Percentiles rank a stretch among this genome's conserved stretches.
Conservation (phyloP, 2,113 vertebrate genomes). For the Cyprinodon variegatus region DNA sequence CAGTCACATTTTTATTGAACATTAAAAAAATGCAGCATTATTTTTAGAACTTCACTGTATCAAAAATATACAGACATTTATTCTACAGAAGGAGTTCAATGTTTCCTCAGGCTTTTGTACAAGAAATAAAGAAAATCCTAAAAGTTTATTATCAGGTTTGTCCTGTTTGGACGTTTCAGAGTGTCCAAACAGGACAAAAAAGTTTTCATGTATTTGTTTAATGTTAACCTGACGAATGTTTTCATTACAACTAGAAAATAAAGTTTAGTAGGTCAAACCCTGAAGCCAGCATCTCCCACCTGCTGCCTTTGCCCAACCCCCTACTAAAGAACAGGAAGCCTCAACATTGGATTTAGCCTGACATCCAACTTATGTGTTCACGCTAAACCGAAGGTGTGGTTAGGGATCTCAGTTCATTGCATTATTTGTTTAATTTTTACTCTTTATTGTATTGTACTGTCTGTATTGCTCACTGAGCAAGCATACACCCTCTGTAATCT, state of each 20-base stretch:
- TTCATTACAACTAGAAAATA: slow-evolving; percentile 12
- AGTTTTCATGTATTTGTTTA: slow-evolving; percentile 11
- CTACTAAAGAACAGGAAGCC: slow-evolving; percentile 31
- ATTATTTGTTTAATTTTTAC: slow-evolving; percentile 19
- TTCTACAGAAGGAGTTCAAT: neutral
- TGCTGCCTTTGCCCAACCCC: slow-evolving; percentile 42
- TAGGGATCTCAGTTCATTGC: slow-evolving; percentile 8
- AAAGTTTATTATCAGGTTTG: slow-evolving; percentile 34
- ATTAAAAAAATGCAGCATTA: too few species aligned
- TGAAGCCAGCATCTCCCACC: slow-evolving; percentile 40
- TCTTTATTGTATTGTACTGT: slow-evolving; percentile 4
- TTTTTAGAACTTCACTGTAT: too few species aligned
- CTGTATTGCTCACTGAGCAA: neutral
- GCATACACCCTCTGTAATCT: slow-evolving; percentile 1
- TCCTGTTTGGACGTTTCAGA: slow-evolving; percentile 23
- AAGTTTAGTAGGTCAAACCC: slow-evolving; percentile 16
- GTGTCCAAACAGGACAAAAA: neutral
- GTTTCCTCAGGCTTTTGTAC: neutral
- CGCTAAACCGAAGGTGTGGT: slow-evolving; percentile 32
- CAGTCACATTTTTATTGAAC: neutral
- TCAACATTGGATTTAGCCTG: slow-evolving; percentile 33
- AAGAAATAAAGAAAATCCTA: slow-evolving; percentile 11
- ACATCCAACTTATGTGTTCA: slow-evolving; percentile 8
- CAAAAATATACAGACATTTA: too few species aligned
- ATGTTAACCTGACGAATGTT: slow-evolving; percentile 3